Evolutionary conservation across 2,797 vertebrate genomes (phyloP), one percentile per base, ranked within the genome.

Genomic region (Chaetodon trifasciatus): DNA sequence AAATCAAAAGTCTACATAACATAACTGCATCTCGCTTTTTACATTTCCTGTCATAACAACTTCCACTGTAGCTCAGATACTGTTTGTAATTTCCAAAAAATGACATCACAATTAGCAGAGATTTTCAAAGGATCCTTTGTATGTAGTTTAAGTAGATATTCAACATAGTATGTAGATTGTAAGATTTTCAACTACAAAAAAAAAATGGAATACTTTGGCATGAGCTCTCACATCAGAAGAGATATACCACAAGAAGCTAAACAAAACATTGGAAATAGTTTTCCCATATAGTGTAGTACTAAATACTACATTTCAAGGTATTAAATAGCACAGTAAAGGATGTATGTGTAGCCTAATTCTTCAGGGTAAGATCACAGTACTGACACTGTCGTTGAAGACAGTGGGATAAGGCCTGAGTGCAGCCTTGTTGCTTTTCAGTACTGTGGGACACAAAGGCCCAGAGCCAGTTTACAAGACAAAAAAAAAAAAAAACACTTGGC

Each of bases 391-490:
- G 23, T n/a, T 50, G 8, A 60, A 44, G 23, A 67, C 57, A 55
- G 52, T 16, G 56, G 42, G 24, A 58, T 42, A 16, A 74, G 74
- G 37, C 52, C 12, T n/a, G 21, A 66, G 11, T n/a, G 55, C 35
- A 71, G 63, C 19, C 52, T n/a, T 60, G 7, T 60, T 79, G 15
- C 17, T 63, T 66, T 74, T 67, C 39, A 65, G 13, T 47, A 65
- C 61, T 50, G 68, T 79, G 75, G 66, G 61, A 78, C 8, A 44
- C 70, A 81, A 72, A 66, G 49, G 58, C 70, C 50, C 68, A 46
- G 60, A 76, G 81, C 73, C 82, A 75, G 74, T 5, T 19, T 35
- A 69, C 63, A 58, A 28, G 64, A 70, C 35, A 66, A 60, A 81
- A 60, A 65, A 52, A 57, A 67, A n/a, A n/a, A n/a, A 32, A 67